These are phyloP conservation scores for Ctenopoma multispine DNA, from an alignment of 2,797 vertebrate species.

Conservation along the genomic window DNA sequence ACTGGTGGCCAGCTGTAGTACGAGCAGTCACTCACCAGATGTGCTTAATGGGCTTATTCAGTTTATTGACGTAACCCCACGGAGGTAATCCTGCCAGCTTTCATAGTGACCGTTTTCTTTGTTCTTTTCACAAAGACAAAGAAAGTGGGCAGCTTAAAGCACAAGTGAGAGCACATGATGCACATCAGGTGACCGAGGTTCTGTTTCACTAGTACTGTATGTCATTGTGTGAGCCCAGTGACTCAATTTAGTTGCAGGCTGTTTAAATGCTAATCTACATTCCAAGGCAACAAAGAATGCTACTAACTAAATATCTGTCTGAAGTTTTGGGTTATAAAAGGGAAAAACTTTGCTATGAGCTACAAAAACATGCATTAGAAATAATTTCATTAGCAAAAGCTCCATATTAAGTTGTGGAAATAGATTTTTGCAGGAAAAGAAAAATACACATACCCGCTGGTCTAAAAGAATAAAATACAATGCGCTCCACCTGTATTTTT, in stretches of 20 bases:
- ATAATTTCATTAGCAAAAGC: not conserved
- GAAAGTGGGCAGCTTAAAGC: conserved; percentile 61
- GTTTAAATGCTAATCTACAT: conserved; percentile 47
- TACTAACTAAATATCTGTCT: not conserved
- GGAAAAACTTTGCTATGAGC: not conserved
- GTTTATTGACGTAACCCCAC: conserved; percentile 40
- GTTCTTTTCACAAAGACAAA: conserved; percentile 68
- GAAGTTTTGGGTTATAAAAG: not conserved
- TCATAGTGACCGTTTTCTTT: conserved; percentile 54
- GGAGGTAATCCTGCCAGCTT: conserved; percentile 59
- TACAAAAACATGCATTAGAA: not conserved
- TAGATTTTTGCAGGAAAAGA: not conserved
- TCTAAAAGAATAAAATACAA: not conserved
- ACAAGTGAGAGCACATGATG: conserved; percentile 66
- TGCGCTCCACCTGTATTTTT: conserved; percentile 8
- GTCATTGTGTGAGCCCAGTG: conserved; percentile 47
- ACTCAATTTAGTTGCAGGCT: conserved; percentile 20
- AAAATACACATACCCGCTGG: conserved; percentile 2
- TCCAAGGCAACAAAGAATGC: conserved; percentile 21
- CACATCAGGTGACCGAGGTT: conserved; percentile 62
- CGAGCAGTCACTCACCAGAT: conserved; percentile 13
- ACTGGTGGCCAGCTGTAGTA: conserved; percentile 12
- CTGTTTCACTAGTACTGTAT: conserved; percentile 53
- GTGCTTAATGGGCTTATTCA: conserved; percentile 62
- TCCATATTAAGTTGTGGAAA: not conserved